phyloP scores from a whole-genome alignment of 2,797 vertebrate species.

The Rhabdomys pumilio region DNA sequence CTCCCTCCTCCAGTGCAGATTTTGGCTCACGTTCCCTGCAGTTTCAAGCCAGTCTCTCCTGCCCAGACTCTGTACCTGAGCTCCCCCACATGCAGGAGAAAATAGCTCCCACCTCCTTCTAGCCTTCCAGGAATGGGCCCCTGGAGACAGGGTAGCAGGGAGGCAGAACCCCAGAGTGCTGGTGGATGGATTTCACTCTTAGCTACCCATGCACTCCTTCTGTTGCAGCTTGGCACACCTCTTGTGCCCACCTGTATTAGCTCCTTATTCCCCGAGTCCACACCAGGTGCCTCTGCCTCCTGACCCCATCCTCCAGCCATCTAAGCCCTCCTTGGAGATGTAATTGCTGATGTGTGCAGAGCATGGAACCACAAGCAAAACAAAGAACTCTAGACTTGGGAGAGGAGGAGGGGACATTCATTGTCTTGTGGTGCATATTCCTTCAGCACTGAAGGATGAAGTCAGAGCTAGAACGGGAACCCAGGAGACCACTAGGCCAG shows the following conservation, averaged over 20 bases:
- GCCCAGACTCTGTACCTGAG: neutral
- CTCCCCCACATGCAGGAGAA: neutral
- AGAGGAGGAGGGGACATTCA: neutral
- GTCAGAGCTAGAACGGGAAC: neutral
- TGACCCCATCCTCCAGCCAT: neutral
- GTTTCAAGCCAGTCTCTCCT: constrained; percentile 9
- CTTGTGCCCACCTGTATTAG: neutral
- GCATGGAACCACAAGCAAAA: too few relatives aligned
- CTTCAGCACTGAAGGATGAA: neutral
- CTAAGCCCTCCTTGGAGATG: neutral
- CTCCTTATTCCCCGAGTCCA: neutral
- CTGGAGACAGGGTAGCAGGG: neutral
- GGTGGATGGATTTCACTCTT: neutral
- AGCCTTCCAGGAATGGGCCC: constrained; percentile 36
- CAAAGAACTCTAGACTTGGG: neutral
- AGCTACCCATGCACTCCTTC: neutral
- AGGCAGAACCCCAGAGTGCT: neutral
- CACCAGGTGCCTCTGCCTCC: neutral
- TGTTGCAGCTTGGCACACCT: neutral
- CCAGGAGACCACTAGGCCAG: neutral
- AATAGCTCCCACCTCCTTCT: neutral
- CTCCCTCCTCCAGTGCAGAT: neutral
- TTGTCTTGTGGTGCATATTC: neutral
- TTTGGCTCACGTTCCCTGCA: neutral
- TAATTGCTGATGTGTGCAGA: neutral